Evolutionary conservation across 2,888 invertebrate genomes (phyloP).

Genomic region (Brachyptera risi): DNA sequence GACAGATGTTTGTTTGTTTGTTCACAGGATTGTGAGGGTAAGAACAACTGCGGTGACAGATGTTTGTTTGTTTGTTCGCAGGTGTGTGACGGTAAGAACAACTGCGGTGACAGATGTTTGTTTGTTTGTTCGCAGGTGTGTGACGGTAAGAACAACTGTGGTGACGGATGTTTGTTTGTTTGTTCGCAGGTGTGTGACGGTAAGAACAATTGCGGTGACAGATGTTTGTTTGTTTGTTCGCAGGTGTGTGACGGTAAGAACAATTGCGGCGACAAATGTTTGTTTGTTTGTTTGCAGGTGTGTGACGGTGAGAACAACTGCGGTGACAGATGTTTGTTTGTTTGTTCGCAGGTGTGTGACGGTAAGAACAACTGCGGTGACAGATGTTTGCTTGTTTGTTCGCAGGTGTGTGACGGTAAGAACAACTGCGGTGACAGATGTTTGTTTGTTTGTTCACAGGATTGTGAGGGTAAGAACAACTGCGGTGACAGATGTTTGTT

Average conservation of each 20-base stretch:
- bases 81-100: conserved; percentile 61
- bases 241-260: conserved; percentile 61
- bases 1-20: too few relatives aligned
- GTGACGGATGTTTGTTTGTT: too few relatives aligned
- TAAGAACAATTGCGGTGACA: conserved; percentile 60
- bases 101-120: conserved; percentile 63
- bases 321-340: conserved; percentile 58
- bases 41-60: conserved; percentile 62
- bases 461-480: conserved; percentile 63
- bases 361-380: conserved; percentile 63
- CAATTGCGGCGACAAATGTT: conserved; percentile 62
- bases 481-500: conserved; percentile 63
- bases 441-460: too few relatives aligned
- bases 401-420: conserved; percentile 60
- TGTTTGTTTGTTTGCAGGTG: too few relatives aligned
- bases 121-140: too few relatives aligned
- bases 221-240: too few relatives aligned
- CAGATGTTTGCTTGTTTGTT: too few relatives aligned
- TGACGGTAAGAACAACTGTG: conserved; percentile 62
- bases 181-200: conserved; percentile 64
- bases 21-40: conserved; percentile 62
- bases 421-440: conserved; percentile 63
- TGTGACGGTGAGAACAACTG: conserved; percentile 66
- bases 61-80: too few relatives aligned
- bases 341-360: conserved; percentile 60